phyloP scores from a whole-genome alignment of 2,888 invertebrate genomes.

The Leucoma salicis region DNA sequence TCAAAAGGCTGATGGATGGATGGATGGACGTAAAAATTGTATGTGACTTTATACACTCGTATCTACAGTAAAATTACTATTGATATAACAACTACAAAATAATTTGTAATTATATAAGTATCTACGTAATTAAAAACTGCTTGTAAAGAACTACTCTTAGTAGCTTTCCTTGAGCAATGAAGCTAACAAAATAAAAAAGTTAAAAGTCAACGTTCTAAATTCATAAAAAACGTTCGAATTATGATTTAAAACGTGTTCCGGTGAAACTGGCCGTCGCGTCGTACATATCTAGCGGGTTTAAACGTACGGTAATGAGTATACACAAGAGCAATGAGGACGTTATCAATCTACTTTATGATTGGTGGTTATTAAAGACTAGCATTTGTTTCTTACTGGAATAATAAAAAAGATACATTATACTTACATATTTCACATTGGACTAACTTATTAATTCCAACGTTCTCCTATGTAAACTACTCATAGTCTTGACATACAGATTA shows the following conservation, averaged over 20 bases:
- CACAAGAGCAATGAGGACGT: slow-evolving; percentile 55
- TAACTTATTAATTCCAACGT: too few species aligned
- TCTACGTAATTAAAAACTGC: slow-evolving; percentile 2
- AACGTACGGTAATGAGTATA: slow-evolving; percentile 75
- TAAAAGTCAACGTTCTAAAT: slow-evolving; percentile 76
- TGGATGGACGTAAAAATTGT: too few species aligned
- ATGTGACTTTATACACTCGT: too few species aligned
- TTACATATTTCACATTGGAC: too few species aligned
- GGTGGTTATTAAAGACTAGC: not conserved
- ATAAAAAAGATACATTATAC: too few species aligned
- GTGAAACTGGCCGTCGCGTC: slow-evolving; percentile 80
- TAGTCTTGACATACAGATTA: too few species aligned
- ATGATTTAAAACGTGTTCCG: slow-evolving; percentile 82
- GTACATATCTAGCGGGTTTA: slow-evolving; percentile 78
- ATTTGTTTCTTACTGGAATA: too few species aligned
- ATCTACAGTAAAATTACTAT: too few species aligned
- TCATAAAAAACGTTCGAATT: slow-evolving; percentile 75
- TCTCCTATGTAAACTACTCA: too few species aligned
- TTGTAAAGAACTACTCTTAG: slow-evolving; percentile 11
- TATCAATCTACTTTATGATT: slow-evolving; percentile 8
- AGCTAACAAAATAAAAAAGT: slow-evolving; percentile 44
- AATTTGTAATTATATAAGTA: too few species aligned
- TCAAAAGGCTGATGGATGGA: too few species aligned
- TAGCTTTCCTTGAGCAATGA: slow-evolving; percentile 18
- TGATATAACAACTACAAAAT: too few species aligned